These are phyloP conservation scores for Drosophila pegasa DNA, from an alignment of 2,888 invertebrate species.

Conservation along the genomic window DNA sequence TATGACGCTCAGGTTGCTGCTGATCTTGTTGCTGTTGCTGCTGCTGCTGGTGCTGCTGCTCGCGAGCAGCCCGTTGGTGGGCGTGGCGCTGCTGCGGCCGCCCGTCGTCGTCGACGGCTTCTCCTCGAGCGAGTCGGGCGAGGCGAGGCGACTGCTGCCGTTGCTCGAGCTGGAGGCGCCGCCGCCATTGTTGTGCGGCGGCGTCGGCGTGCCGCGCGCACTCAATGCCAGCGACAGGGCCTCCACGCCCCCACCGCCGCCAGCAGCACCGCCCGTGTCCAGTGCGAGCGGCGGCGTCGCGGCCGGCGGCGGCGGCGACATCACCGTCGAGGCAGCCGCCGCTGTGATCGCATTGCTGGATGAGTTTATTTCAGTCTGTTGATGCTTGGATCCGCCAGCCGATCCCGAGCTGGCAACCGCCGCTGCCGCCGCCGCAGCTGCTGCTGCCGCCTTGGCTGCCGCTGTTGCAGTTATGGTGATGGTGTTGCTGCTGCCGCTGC, in stretches of 20 bases:
- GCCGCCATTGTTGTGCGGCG: conserved; percentile 83
- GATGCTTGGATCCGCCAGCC: conserved; percentile 43
- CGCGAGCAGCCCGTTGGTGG: conserved; percentile 75
- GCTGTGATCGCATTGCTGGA: conserved; percentile 77
- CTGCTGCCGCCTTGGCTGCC: conserved; percentile 32
- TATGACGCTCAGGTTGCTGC: conserved; percentile 83
- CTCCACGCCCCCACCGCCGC: conserved; percentile 21
- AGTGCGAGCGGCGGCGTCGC: conserved; percentile 53
- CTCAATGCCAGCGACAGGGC: conserved; percentile 47
- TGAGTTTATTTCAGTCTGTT: conserved; percentile 83
- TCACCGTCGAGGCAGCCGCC: conserved; percentile 78
- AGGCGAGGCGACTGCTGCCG: conserved; percentile 82
- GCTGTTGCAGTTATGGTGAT: conserved; percentile 53
- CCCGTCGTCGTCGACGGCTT: conserved; percentile 83
- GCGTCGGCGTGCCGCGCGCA: conserved; percentile 79
- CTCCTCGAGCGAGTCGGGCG: conserved; percentile 84
- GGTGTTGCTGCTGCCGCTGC: conserved; percentile 38
- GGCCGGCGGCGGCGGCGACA: conserved; percentile 81
- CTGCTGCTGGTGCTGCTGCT: conserved; percentile 34
- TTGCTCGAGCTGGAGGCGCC: conserved; percentile 80
- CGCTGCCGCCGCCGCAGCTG: conserved; percentile 33
- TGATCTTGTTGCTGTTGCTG: conserved; percentile 28
- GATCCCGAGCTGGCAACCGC: conserved; percentile 16
- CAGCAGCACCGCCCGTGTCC: neutral
- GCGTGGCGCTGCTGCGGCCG: conserved; percentile 49